Conservation (phyloP, 1,140 invertebrate genomes). For the Agrypnia vestita region DNA sequence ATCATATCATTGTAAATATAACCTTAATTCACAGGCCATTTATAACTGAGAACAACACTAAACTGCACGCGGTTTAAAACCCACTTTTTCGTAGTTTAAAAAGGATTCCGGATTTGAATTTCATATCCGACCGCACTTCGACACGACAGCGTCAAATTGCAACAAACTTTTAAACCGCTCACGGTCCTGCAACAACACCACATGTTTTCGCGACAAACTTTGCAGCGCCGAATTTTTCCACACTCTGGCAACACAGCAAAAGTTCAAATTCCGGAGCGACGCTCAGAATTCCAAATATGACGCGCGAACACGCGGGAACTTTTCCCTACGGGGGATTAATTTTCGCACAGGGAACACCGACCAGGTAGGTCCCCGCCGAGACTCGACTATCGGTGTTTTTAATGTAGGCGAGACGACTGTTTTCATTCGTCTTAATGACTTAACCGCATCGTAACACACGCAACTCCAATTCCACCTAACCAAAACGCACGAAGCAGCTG, state of each 20-base stretch:
- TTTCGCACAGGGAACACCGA: neutral
- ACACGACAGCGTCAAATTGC: neutral
- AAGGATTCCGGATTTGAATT: neutral
- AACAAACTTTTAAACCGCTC: conserved; percentile 13
- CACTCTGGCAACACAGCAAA: conserved; percentile 4
- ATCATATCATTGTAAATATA: too few species aligned
- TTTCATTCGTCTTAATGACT: conserved; percentile 33
- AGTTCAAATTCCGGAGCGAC: neutral
- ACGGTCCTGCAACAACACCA: neutral
- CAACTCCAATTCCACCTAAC: neutral
- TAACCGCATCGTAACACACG: neutral
- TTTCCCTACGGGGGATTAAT: neutral
- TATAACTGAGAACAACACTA: too few species aligned
- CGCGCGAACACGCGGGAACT: neutral
- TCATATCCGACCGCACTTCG: neutral
- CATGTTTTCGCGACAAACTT: conserved; percentile 26
- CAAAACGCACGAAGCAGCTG: neutral
- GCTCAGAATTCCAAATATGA: conserved; percentile 8
- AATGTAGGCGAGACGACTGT: conserved; percentile 24
- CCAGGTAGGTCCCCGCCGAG: conserved; percentile 10
- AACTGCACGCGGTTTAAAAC: neutral
- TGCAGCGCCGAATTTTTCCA: neutral
- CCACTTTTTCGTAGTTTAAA: neutral
- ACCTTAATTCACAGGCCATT: too few species aligned
- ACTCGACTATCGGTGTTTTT: conserved; percentile 29